phyloP scores from a whole-genome alignment of 2,797 vertebrate species.

The Gymnoscopelus braueri region DNA sequence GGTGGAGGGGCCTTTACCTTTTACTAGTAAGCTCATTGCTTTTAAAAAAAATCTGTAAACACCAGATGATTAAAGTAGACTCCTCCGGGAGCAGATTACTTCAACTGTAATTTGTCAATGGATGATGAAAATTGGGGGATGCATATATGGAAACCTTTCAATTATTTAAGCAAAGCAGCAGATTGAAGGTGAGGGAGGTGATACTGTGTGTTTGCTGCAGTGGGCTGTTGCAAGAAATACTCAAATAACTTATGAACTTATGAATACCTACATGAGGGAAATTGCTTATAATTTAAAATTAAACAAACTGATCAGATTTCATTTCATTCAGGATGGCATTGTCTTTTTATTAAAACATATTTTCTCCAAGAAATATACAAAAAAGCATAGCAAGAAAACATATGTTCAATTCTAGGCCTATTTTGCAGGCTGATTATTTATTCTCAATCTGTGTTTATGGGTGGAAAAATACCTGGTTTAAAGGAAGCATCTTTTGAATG shows the following conservation, averaged over 20 bases:
- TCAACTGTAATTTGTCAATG: constrained; percentile 53
- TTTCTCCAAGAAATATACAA: background rate
- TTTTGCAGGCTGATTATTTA: background rate
- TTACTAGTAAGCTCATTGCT: constrained; percentile 28
- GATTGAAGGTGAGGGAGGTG: background rate
- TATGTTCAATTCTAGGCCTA: background rate
- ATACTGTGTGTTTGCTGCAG: background rate
- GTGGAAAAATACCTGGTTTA: background rate
- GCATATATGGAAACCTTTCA: constrained; percentile 17
- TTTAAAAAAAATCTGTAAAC: constrained; percentile 54
- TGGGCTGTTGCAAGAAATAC: constrained; percentile 10
- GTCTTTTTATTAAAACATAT: too few species aligned
- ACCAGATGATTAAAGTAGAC: constrained; percentile 53
- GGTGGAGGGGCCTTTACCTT: background rate
- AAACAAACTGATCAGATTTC: constrained; percentile 1
- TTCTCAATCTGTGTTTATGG: background rate
- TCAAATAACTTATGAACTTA: background rate
- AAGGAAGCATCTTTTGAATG: constrained; percentile 4
- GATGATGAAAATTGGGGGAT: constrained; percentile 13
- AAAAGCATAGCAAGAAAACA: background rate
- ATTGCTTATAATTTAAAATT: constrained; percentile 6
- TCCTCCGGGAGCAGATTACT: constrained; percentile 53
- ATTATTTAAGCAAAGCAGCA: constrained; percentile 15
- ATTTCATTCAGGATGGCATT: constrained; percentile 3
- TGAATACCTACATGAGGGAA: constrained; percentile 2